Percentiles rank a stretch among this genome's conserved stretches.
Evolutionary conservation across 2,113 vertebrate species (phyloP).

Genomic region (Acrocephalus arundinaceus): DNA sequence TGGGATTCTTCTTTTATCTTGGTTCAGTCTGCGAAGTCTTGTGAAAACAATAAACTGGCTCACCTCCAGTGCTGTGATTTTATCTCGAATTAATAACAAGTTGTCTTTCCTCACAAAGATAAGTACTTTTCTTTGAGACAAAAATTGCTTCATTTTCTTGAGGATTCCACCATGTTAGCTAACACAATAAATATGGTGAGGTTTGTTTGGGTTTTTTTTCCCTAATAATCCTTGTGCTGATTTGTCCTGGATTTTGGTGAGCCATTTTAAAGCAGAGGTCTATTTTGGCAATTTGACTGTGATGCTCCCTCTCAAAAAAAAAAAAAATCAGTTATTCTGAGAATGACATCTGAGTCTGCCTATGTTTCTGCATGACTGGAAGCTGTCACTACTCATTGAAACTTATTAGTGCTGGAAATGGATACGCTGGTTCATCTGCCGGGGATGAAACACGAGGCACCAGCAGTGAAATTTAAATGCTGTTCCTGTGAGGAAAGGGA

Average conservation of each 20-base stretch:
- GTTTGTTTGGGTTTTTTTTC: rapidly evolving
- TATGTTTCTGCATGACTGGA: slow-evolving; percentile 55
- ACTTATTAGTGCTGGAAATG: slow-evolving; percentile 43
- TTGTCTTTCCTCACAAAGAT: neutral
- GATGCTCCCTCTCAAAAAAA: neutral
- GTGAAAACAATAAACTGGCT: slow-evolving; percentile 25
- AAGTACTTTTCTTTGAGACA: neutral
- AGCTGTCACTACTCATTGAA: slow-evolving; percentile 47
- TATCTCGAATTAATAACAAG: slow-evolving; percentile 28
- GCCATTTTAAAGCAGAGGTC: neutral
- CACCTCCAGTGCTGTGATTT: neutral
- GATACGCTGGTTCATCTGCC: slow-evolving; percentile 24
- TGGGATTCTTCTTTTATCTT: neutral
- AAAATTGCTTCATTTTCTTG: neutral
- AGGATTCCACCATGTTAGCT: neutral
- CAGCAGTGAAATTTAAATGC: neutral
- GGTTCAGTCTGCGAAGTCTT: neutral
- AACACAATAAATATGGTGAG: neutral
- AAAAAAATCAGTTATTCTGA: slow-evolving; percentile 6
- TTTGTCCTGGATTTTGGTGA: neutral
- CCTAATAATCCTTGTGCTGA: neutral
- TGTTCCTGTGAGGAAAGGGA: neutral
- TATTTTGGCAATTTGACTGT: neutral
- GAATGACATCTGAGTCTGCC: slow-evolving; percentile 53
- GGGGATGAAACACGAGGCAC: neutral